A percentile compares a stretch with the other conserved stretches of the same genome.
Evolutionary conservation across 2,113 vertebrate genomes (phyloP).

Genomic region (Cisticola juncidis): DNA sequence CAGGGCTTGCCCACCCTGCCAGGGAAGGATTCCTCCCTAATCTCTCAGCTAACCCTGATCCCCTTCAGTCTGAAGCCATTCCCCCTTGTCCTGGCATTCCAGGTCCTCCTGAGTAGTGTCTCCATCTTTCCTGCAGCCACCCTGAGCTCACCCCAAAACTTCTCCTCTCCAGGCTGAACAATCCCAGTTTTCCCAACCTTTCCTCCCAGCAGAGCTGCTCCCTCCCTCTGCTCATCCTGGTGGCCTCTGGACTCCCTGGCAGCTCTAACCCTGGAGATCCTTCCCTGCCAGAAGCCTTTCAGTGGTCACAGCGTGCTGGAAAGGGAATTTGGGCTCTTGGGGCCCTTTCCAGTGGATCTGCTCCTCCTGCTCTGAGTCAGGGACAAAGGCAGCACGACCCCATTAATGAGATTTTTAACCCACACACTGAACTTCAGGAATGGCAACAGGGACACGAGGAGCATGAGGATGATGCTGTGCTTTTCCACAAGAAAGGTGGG

Average conservation of each 20-base stretch:
- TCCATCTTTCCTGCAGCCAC: not conserved
- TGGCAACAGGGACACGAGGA: not conserved
- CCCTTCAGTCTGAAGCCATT: not conserved
- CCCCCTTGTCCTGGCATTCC: not conserved
- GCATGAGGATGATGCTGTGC: not conserved
- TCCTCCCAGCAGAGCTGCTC: not conserved
- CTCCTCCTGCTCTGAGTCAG: not conserved
- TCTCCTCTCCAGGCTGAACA: not conserved
- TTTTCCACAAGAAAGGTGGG: not conserved
- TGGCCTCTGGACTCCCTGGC: not conserved
- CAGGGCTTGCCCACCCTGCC: accelerated
- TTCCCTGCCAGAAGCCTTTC: not conserved
- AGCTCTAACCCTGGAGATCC: not conserved
- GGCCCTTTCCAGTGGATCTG: not conserved
- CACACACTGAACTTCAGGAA: not conserved
- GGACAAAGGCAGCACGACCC: not conserved
- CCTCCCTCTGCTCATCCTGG: not conserved
- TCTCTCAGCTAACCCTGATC: not conserved
- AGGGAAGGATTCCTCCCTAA: not conserved
- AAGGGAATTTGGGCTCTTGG: not conserved
- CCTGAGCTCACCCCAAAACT: not conserved
- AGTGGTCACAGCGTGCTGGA: not conserved
- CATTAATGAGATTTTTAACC: not conserved
- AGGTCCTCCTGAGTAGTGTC: not conserved
- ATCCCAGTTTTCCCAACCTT: not conserved